Base-by-base conservation (phyloP, 1,140 invertebrate species). In the Trichonephila clavata region DNA sequence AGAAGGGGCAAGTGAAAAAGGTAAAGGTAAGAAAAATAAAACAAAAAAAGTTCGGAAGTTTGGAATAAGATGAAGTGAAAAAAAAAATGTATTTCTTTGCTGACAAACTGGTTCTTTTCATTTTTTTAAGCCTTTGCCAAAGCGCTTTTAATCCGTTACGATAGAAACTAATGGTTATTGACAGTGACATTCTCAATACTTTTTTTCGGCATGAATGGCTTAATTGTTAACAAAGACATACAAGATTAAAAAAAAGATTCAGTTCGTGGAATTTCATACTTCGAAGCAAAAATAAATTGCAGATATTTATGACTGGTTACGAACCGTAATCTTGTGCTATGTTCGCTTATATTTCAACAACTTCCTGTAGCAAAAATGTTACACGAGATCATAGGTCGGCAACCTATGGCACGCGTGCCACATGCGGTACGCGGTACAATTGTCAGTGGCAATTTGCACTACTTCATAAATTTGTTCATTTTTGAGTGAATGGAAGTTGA, bases 101-200 rank as follows among this genome's bases (percentile, higher is more conserved):
- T 32, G 71, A 18, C n/a, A 50, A 50, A 84, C 57, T 16, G 43
- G 83, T 84, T 84, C 83, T 84, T 84, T 60, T n/a, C n/a, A 21
- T n/a, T 59, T 59, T 39, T 3, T 84, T 50, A 57, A 24, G 57
- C 50, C 10, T 39, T 39, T 5, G 27, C 20, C 50, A n/a, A 57
- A 27, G 57, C 8, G 27, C 21, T 14, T 18, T 60, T 84, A n/a
- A 84, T 60, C 57, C 83, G 57, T 84, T 59, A 60, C 50, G 27
- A 59, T 84, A 20, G 20, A 84, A 84, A 59, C 57, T 84, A 21
- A 84, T 84, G 59, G 83, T 24, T 21, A 84, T n/a, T 57, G 50
- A 39, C 80, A 59, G 43, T 57, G 83, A 84, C 50, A 60, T 84
- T 59, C 18, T 27, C n/a, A n/a, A 77, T 77, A 39, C 71, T 18